Evolutionary conservation across 37 sponge, comb jelly and placozoan species (phyloP).

Genomic region (Cladorhizidae sp.): DNA sequence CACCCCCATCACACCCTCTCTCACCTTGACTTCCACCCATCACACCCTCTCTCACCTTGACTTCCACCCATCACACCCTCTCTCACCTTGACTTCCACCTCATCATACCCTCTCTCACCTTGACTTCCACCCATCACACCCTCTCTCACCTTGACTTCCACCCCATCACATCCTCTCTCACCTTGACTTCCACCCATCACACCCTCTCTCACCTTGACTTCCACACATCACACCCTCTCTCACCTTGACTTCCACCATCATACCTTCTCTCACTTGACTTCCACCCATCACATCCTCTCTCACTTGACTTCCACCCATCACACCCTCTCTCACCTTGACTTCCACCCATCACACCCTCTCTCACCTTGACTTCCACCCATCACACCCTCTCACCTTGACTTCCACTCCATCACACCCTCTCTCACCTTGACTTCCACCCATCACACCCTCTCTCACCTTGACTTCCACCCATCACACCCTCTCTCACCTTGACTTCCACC

Average conservation of each 20-base stretch:
- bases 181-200: conserved; percentile 46
- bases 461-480: too few relatives aligned
- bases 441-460: neutral
- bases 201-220: conserved; percentile 34
- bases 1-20: neutral
- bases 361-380: too few relatives aligned
- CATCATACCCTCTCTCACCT: conserved; percentile 27
- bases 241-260: conserved; percentile 48
- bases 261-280: too few relatives aligned
- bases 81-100: conserved; percentile 53
- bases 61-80: conserved; percentile 29
- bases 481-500: neutral
- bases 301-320: neutral
- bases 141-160: conserved; percentile 50
- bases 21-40: conserved; percentile 52
- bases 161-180: neutral
- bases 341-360: neutral
- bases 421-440: neutral
- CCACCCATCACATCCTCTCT: neutral
- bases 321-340: neutral
- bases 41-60: conserved; percentile 22
- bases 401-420: too few relatives aligned
- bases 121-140: conserved; percentile 29
- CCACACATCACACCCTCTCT: conserved; percentile 27
- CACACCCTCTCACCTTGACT: too few relatives aligned